Percentiles rank a stretch among this genome's conserved stretches.
Conservation (phyloP, 1,140 invertebrate species). For the Melanaphis sacchari region DNA sequence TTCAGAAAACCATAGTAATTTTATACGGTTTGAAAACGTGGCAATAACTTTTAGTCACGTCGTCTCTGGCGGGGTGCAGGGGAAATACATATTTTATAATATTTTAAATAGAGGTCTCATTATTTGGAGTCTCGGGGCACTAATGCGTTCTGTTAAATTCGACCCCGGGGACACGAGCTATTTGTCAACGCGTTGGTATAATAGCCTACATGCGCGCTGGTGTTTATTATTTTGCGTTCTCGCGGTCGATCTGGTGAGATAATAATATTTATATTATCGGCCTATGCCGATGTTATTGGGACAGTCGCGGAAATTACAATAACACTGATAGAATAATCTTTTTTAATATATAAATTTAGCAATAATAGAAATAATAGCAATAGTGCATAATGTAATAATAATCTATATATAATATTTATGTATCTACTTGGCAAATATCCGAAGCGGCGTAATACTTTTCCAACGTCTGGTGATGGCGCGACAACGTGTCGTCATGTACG, state of each 20-base stretch:
- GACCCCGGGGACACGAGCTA: background rate
- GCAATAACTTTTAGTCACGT: background rate
- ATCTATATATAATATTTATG: background rate
- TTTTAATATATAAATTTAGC: too few species aligned
- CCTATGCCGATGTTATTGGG: background rate
- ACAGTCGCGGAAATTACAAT: background rate
- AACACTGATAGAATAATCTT: background rate
- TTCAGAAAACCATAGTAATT: background rate
- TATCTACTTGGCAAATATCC: slow-evolving; percentile 70
- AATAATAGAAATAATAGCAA: background rate
- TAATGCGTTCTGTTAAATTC: background rate
- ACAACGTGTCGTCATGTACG: background rate
- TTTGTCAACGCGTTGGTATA: slow-evolving; percentile 20
- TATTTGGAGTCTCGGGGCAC: background rate
- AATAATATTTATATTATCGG: background rate
- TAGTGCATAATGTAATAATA: background rate
- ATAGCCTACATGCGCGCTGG: background rate
- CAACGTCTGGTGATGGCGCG: slow-evolving; percentile 65
- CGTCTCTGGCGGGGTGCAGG: background rate
- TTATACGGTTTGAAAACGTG: background rate
- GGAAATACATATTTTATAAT: background rate
- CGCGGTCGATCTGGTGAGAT: background rate
- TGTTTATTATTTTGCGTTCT: background rate
- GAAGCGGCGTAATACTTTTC: slow-evolving; percentile 79
- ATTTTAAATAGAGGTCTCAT: slow-evolving; percentile 14